Conservation (phyloP, 2,113 vertebrate species). For the Chelonoidis abingdonii region DNA sequence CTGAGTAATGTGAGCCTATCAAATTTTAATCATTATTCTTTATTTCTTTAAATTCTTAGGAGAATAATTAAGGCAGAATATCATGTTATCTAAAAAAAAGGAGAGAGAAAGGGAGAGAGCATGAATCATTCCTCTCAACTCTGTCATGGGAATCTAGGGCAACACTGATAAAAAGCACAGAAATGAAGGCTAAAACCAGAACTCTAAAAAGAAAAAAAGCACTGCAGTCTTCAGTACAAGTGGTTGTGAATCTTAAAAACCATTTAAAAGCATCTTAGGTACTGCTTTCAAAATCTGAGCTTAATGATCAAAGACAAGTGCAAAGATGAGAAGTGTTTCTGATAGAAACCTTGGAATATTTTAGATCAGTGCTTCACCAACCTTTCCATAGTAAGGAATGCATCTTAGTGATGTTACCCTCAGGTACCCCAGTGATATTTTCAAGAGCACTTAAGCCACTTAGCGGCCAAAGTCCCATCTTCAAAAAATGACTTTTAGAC, state of each 20-base stretch:
- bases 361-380: background rate
- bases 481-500: background rate
- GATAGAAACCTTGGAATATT: background rate
- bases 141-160: conserved; percentile 66
- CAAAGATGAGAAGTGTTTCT: background rate
- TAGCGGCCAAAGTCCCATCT: background rate
- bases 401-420: background rate
- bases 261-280: background rate
- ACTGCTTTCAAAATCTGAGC: conserved; percentile 13
- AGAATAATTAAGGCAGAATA: conserved; percentile 64
- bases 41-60: conserved; percentile 14
- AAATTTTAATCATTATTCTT: conserved; percentile 8
- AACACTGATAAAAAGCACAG: conserved; percentile 59
- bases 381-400: background rate
- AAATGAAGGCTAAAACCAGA: conserved; percentile 49
- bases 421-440: background rate
- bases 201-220: conserved; percentile 22
- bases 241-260: conserved; percentile 4
- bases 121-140: conserved; percentile 67
- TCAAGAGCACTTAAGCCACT: background rate
- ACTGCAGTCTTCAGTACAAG: background rate
- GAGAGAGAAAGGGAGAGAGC: conserved; percentile 56
- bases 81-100: conserved; percentile 75
- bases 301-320: conserved; percentile 4
- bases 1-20: conserved; percentile 23